A percentile compares a stretch with the other conserved stretches of the same genome.
Evolutionary conservation across 92 coral and sea anemone genomes (phyloP).

Genomic region (Chrysogorgia sp.): DNA sequence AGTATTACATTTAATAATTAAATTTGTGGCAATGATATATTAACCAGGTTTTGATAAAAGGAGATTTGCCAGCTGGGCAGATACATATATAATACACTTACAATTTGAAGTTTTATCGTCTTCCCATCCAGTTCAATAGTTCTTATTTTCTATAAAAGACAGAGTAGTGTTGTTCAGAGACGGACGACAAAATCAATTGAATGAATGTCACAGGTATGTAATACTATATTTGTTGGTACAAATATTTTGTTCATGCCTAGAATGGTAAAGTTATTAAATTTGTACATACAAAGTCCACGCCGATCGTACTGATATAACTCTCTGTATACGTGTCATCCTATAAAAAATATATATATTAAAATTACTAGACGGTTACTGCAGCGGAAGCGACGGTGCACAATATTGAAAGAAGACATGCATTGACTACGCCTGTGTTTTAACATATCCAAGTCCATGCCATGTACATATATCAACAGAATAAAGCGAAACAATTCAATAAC

Average conservation of each 20-base stretch:
- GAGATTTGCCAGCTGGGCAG: neutral
- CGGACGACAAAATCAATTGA: slow-evolving; percentile 25
- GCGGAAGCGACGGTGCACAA: slow-evolving; percentile 43
- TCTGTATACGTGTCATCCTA: slow-evolving; percentile 99
- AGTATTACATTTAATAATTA: slow-evolving; percentile 1
- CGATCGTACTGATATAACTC: slow-evolving; percentile 99
- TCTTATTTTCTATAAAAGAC: slow-evolving; percentile 85
- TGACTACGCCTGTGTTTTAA: slow-evolving; percentile 40
- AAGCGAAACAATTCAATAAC: slow-evolving; percentile 56
- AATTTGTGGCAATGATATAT: slow-evolving; percentile 28
- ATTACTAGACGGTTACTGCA: neutral
- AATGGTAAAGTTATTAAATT: neutral
- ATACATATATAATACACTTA: slow-evolving; percentile 57
- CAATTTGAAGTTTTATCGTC: slow-evolving; percentile 99
- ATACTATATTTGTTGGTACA: slow-evolving; percentile 23
- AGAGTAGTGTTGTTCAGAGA: slow-evolving; percentile 4
- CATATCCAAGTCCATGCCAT: neutral
- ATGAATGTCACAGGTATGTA: slow-evolving; percentile 31
- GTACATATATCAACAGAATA: neutral
- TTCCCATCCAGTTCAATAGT: slow-evolving; percentile 99
- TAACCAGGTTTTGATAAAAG: slow-evolving; percentile 1
- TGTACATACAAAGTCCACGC: slow-evolving; percentile 97
- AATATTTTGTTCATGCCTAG: neutral
- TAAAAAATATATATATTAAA: slow-evolving; percentile 33
- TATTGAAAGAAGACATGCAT: slow-evolving; percentile 7